phyloP scores from a whole-genome alignment of 2,113 vertebrate species.

The Siphamia tubifer region DNA sequence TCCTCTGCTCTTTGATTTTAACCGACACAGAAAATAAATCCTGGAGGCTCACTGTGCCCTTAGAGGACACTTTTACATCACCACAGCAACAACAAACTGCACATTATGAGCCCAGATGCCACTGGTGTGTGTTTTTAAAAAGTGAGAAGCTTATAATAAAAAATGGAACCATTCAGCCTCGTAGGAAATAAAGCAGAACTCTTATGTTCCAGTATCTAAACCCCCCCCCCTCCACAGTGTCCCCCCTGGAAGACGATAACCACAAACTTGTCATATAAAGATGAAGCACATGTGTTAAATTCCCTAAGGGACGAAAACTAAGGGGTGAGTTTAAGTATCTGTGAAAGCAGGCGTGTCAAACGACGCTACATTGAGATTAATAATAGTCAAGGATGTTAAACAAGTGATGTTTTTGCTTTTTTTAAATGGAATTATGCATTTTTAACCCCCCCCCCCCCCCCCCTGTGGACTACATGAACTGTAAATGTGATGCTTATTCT shows the following conservation, averaged over 20 bases:
- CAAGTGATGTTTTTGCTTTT: no score
- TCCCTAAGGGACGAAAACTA: not conserved
- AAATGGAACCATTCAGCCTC: constrained; percentile 8
- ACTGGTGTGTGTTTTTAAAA: not conserved
- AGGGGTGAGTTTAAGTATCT: not conserved
- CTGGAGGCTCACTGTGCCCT: constrained; percentile 12
- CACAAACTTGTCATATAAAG: not conserved
- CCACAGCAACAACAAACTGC: constrained; percentile 1
- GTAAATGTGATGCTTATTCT: no score
- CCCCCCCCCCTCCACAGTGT: no score
- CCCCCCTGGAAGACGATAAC: not conserved
- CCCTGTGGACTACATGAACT: no score
- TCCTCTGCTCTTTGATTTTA: constrained; percentile 4
- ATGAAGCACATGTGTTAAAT: not conserved
- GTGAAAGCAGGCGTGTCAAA: no score
- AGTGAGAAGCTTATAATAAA: not conserved
- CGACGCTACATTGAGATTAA: no score
- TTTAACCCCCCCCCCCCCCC: no score
- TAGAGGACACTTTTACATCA: constrained; percentile 7
- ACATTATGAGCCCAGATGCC: not conserved
- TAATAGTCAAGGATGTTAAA: no score
- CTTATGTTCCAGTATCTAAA: not conserved
- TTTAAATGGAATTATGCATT: no score
- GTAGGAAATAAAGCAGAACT: not conserved
- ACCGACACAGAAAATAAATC: constrained; percentile 3